phyloP scores from a whole-genome alignment of 1,140 invertebrate species.

The Ectropis grisescens region DNA sequence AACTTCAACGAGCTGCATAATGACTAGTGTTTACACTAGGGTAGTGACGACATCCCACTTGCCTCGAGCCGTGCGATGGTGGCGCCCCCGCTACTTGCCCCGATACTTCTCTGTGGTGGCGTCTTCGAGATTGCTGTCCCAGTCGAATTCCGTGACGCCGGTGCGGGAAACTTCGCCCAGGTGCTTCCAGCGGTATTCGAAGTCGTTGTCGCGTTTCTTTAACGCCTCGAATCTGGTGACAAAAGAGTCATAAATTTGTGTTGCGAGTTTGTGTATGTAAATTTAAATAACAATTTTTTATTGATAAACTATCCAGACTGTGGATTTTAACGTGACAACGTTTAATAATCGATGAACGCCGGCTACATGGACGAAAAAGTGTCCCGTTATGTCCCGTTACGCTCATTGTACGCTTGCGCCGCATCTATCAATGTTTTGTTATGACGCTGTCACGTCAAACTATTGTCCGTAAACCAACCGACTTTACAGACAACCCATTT shows the following conservation, averaged over 20 bases:
- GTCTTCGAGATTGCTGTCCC: slow-evolving; percentile 86
- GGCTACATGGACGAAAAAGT: no score
- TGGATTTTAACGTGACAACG: no score
- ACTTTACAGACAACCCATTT: no score
- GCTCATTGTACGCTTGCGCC: no score
- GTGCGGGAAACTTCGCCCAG: slow-evolving; percentile 81
- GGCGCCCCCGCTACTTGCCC: slow-evolving; percentile 36
- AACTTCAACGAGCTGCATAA: no score
- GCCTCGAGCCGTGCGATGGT: slow-evolving; percentile 1
- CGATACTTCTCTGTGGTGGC: slow-evolving; percentile 65
- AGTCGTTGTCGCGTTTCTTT: slow-evolving; percentile 83
- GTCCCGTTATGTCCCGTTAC: no score
- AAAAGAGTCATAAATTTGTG: slow-evolving; percentile 2
- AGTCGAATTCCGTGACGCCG: slow-evolving; percentile 86
- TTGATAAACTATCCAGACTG: no score
- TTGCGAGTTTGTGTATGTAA: slow-evolving; percentile 1
- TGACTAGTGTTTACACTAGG: slow-evolving; percentile 25
- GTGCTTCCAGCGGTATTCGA: slow-evolving; percentile 83
- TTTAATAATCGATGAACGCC: no score
- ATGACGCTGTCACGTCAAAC: no score
- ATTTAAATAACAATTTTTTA: no score
- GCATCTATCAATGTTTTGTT: no score
- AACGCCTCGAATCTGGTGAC: slow-evolving; percentile 80
- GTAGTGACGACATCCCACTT: slow-evolving; percentile 1
- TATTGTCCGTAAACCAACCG: no score